phyloP scores from a whole-genome alignment of 2,113 vertebrate genomes.

The Zingel zingel region DNA sequence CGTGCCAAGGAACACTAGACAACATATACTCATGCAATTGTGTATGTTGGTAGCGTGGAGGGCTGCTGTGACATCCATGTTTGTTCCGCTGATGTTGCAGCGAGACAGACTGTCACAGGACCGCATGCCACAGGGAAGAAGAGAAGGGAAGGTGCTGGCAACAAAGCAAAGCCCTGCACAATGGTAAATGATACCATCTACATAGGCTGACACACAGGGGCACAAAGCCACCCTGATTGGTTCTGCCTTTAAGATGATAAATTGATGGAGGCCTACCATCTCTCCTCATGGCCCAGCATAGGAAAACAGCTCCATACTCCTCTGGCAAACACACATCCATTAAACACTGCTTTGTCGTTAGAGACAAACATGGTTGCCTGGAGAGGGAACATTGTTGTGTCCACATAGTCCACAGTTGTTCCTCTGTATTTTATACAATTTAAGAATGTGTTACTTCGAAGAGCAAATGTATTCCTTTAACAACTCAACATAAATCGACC shows the following conservation, averaged over 20 bases:
- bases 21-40: not conserved
- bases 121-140: not conserved
- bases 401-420: constrained; percentile 51
- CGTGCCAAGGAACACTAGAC: constrained; percentile 5
- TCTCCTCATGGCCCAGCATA: constrained; percentile 40
- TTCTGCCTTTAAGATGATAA: constrained; percentile 51
- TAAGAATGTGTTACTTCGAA: constrained; percentile 35
- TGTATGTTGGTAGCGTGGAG: not conserved
- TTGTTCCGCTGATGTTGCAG: constrained; percentile 11
- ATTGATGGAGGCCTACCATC: constrained; percentile 64
- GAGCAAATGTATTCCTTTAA: constrained; percentile 27
- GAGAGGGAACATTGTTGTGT: constrained; percentile 70
- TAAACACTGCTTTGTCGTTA: constrained; percentile 58
- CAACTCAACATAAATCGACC: constrained; percentile 33
- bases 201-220: constrained; percentile 7
- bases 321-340: constrained; percentile 69
- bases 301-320: constrained; percentile 61
- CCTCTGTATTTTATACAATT: constrained; percentile 48
- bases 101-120: not conserved
- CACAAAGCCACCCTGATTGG: constrained; percentile 42
- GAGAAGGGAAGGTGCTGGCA: not conserved
- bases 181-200: constrained; percentile 40
- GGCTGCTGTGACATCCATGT: not conserved
- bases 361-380: constrained; percentile 75
- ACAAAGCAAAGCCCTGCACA: constrained; percentile 9